Base-by-base conservation (phyloP, 2,113 vertebrate genomes). In the Herpailurus yagouaroundi region DNA sequence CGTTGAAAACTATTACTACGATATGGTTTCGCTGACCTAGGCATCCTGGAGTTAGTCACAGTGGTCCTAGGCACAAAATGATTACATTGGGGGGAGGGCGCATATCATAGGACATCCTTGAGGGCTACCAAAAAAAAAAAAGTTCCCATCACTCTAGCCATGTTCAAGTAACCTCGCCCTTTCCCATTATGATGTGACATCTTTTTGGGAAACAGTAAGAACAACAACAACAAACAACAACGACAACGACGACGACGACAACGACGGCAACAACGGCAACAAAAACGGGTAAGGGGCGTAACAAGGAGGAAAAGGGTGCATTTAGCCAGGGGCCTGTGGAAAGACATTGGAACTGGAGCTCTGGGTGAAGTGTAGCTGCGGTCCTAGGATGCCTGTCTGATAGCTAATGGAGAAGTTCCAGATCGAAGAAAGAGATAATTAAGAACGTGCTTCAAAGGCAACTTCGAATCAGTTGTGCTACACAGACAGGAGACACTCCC, bases 371-470 rank as follows among this genome's bases (percentile, higher is more conserved):
- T 11, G 0, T 13, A 91, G 33, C 64, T 63, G 29, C 63, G 73
- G 29, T 7, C 89, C 60, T 55, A 71, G 88, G 27, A 33, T 68
- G 21, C 60, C 68, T 68, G 11, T 41, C 41, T 38, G 27, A 63
- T 38, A 92, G 80, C 69, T 36, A 23, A 41, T 4, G 14, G 88
- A 93, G 91, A 7, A 80, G n/a, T 91, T 96, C 21, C 38, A 83
- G 83, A 81, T 77, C 2, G 27, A 96, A 97, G 91, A 68, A 73
- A 60, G 29, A 52, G 60, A 87, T 83, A 50, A 95, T 95, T 91
- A 95, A 79, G 82, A 95, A 96, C 27, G n/a, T 33, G 14, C 36
- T 97, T 86, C 69, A 95, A 96, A 91, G 89, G 41, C 93, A 89
- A 89, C 82, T 77, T 97, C 36, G 79, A 80, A 80, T 94, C 23